phyloP scores from a whole-genome alignment of 2,888 invertebrate species.

The Galerucella nymphaeae region DNA sequence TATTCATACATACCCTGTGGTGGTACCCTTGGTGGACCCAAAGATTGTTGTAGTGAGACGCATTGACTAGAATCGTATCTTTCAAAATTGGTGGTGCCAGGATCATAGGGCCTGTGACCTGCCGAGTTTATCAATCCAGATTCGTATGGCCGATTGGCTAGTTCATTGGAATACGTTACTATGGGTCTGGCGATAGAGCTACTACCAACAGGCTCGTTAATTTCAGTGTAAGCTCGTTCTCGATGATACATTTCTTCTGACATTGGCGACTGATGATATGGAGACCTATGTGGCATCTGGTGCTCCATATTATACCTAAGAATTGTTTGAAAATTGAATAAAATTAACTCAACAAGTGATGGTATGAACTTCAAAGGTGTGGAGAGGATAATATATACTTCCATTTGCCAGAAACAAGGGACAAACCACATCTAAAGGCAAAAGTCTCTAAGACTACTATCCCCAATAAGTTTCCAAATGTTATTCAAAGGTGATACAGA shows the following conservation, averaged over 20 bases:
- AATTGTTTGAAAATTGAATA: background rate
- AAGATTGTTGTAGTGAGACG: constrained; percentile 65
- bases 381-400: no score
- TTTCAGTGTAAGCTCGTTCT: constrained; percentile 70
- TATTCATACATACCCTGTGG: constrained; percentile 73
- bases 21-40: constrained; percentile 65
- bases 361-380: no score
- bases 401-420: no score
- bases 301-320: constrained; percentile 68
- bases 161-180: constrained; percentile 70
- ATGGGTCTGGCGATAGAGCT: constrained; percentile 68
- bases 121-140: constrained; percentile 66
- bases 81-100: constrained; percentile 59
- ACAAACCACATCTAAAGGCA: no score
- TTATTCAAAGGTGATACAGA: no score
- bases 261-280: constrained; percentile 76
- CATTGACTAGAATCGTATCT: constrained; percentile 69
- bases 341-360: no score
- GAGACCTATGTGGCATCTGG: constrained; percentile 65
- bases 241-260: constrained; percentile 67
- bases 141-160: constrained; percentile 66
- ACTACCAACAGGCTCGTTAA: constrained; percentile 71
- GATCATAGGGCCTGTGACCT: constrained; percentile 71
- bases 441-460: no score
- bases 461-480: no score